Conservation (phyloP, 2,888 invertebrate species). For the Schizaphis graminum region DNA sequence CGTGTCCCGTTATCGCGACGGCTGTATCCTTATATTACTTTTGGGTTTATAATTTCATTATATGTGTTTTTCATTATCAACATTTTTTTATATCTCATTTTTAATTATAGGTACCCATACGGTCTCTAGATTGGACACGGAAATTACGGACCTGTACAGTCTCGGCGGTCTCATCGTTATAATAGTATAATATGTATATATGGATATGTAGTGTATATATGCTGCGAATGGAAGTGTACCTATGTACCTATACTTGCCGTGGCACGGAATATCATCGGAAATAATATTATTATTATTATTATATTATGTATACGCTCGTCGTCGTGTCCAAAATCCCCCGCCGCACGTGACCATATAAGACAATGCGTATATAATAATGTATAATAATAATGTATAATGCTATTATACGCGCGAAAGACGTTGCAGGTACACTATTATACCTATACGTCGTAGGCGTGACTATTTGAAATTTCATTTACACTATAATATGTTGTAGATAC, state of each 20-base stretch:
- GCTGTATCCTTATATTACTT: background rate
- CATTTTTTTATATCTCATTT: background rate
- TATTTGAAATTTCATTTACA: background rate
- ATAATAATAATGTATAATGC: background rate
- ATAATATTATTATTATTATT: background rate
- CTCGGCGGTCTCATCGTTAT: background rate
- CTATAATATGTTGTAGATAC: background rate
- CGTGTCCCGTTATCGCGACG: slow-evolving; percentile 39
- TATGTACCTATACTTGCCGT: no score
- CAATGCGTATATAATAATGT: background rate
- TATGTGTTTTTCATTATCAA: slow-evolving; percentile 10
- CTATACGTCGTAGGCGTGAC: background rate
- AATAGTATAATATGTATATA: background rate
- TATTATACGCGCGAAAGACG: background rate
- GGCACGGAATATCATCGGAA: background rate
- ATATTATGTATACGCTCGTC: background rate
- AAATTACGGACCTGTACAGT: background rate
- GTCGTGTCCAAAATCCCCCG: slow-evolving; percentile 23
- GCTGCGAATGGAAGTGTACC: background rate
- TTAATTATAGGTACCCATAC: background rate
- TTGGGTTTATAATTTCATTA: background rate
- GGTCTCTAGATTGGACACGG: slow-evolving; percentile 33
- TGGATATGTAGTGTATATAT: no score
- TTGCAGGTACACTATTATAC: background rate
- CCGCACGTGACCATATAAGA: slow-evolving; percentile 1